These are phyloP conservation scores for Plumapathes pennacea DNA, from an alignment of 92 coral and sea anemone species.

Conservation along the genomic window DNA sequence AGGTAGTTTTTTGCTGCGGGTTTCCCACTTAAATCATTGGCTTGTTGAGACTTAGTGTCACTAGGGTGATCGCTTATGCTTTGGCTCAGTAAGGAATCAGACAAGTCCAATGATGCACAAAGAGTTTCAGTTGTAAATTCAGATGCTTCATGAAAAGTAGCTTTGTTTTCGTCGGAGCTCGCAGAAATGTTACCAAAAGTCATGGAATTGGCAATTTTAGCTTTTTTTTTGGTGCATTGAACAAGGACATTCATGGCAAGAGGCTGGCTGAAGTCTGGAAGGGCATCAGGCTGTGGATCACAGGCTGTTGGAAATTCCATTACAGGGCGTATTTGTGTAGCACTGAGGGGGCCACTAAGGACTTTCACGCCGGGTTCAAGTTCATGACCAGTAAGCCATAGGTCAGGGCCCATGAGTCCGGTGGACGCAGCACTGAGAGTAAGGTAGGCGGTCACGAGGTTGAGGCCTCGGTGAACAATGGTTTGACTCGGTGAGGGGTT, in stretches of 20 bases:
- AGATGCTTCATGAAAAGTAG: slow-evolving; percentile 32
- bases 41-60: slow-evolving; percentile 28
- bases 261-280: background rate
- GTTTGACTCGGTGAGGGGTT: slow-evolving; percentile 3
- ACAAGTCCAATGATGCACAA: too few relatives aligned
- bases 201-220: slow-evolving; percentile 6
- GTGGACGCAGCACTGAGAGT: slow-evolving; percentile 2
- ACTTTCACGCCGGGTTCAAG: slow-evolving; percentile 1
- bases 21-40: slow-evolving; percentile 41
- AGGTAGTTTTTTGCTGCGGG: slow-evolving; percentile 44
- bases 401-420: background rate
- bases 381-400: slow-evolving; percentile 2
- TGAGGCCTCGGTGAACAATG: background rate
- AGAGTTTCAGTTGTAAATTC: too few relatives aligned
- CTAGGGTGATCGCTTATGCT: too few relatives aligned
- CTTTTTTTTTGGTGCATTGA: background rate
- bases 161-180: slow-evolving; percentile 24
- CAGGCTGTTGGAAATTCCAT: slow-evolving; percentile 3
- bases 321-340: background rate
- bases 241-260: background rate
- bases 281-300: background rate
- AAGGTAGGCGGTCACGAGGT: background rate
- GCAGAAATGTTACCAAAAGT: slow-evolving; percentile 28
- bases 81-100: too few relatives aligned
- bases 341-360: background rate